phyloP scores from a whole-genome alignment of 2,888 invertebrate species.

The Hedychridium roseum region DNA sequence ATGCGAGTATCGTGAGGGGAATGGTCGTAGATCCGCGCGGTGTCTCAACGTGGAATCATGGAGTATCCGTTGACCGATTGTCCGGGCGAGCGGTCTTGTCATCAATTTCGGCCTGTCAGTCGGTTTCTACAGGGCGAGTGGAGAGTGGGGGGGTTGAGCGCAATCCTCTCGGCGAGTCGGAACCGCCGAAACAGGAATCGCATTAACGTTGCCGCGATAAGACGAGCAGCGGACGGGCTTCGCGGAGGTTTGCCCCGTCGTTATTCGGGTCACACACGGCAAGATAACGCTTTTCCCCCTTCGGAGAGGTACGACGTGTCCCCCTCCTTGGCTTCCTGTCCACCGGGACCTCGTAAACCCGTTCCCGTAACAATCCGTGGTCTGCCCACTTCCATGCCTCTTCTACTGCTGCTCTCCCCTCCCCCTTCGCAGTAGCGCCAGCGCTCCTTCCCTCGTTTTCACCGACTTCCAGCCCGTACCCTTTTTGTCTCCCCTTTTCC shows the following conservation, averaged over 20 bases:
- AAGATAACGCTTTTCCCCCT: conserved; percentile 43
- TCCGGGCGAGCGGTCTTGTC: no score
- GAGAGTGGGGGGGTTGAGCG: not conserved
- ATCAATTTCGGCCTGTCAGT: no score
- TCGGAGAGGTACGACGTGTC: conserved; percentile 37
- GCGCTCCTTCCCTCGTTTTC: not conserved
- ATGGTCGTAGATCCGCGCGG: not conserved
- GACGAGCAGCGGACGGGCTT: conserved; percentile 31
- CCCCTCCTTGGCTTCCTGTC: conserved; percentile 42
- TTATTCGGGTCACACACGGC: conserved; percentile 55
- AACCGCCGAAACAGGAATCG: conserved; percentile 38
- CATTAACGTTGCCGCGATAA: conserved; percentile 41
- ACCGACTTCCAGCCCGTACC: not conserved
- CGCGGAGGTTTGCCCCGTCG: conserved; percentile 40
- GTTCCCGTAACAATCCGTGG: conserved; percentile 46
- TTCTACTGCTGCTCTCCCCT: conserved; percentile 11
- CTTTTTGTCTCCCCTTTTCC: conserved; percentile 1
- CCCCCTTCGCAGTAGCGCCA: conserved; percentile 7
- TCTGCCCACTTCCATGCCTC: conserved; percentile 37
- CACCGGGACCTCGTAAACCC: conserved; percentile 51
- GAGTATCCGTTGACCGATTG: not conserved
- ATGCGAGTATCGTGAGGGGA: not conserved
- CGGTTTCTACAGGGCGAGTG: no score
- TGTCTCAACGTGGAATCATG: not conserved
- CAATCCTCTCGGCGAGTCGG: conserved; percentile 10